These are phyloP conservation scores for Pao palembangensis DNA, from an alignment of 2,113 vertebrate species.

Conservation along the genomic window DNA sequence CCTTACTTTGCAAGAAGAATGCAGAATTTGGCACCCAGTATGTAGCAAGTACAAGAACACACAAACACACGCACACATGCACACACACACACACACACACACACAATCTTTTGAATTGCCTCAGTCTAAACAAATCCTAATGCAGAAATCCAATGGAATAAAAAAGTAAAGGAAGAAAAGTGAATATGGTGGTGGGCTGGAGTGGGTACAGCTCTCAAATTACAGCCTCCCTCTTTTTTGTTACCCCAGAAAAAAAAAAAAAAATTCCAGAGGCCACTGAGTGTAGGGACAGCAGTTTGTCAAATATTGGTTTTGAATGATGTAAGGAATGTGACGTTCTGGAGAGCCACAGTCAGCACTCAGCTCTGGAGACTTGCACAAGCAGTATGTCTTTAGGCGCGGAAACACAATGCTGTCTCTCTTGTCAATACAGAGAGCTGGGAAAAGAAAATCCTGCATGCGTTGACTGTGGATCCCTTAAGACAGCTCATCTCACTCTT, in stretches of 20 bases:
- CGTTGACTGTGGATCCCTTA: slow-evolving; percentile 42
- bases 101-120: too few species aligned
- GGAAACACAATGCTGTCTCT: slow-evolving; percentile 37
- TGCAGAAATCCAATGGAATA: slow-evolving; percentile 30
- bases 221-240: slow-evolving; percentile 36
- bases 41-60: slow-evolving; percentile 3
- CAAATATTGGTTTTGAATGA: slow-evolving; percentile 65
- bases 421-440: slow-evolving; percentile 25
- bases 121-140: background rate
- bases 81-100: background rate
- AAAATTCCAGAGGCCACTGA: slow-evolving; percentile 26
- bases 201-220: slow-evolving; percentile 45
- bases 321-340: slow-evolving; percentile 43
- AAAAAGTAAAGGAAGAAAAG: slow-evolving; percentile 12
- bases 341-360: slow-evolving; percentile 28
- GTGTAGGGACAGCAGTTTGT: slow-evolving; percentile 55
- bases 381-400: slow-evolving; percentile 31
- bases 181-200: slow-evolving; percentile 6
- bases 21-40: too few species aligned
- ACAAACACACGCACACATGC: slow-evolving; percentile 9
- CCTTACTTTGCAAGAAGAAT: too few species aligned
- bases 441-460: slow-evolving; percentile 36
- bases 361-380: slow-evolving; percentile 34
- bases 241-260: slow-evolving; percentile 9
- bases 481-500: slow-evolving; percentile 44